Evolutionary conservation across 2,888 invertebrate genomes (phyloP).

Genomic region (Cheilosia soror): DNA sequence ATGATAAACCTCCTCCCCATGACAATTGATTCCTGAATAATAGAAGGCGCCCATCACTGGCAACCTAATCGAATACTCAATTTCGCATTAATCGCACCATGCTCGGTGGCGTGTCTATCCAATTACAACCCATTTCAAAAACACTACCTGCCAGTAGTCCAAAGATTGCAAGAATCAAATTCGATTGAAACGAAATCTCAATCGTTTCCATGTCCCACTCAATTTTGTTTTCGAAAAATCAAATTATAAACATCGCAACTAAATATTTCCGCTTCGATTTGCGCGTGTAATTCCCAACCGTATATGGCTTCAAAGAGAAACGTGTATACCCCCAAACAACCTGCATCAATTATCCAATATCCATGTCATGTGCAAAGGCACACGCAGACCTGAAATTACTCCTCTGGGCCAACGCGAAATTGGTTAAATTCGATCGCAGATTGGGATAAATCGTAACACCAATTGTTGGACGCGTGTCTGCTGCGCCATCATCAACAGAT

Average conservation of each 20-base stretch:
- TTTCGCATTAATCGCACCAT: no score
- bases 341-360: conserved; percentile 45
- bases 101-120: no score
- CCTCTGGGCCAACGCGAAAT: conserved; percentile 42
- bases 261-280: conserved; percentile 31
- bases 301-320: conserved; percentile 5
- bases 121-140: no score
- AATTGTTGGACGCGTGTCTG: conserved; percentile 19
- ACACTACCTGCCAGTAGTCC: no score
- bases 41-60: no score
- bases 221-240: conserved; percentile 36
- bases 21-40: no score
- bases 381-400: conserved; percentile 42
- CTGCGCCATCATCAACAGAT: conserved; percentile 41
- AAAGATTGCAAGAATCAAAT: neutral
- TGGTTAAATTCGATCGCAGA: conserved; percentile 66
- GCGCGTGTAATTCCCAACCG: neutral
- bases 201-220: conserved; percentile 5
- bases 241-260: conserved; percentile 41
- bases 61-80: no score
- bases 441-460: conserved; percentile 49
- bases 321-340: conserved; percentile 24
- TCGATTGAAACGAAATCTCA: neutral
- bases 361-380: conserved; percentile 51
- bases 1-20: no score